Base-by-base conservation (phyloP, 2,113 vertebrate species). In the Narcine bancroftii region DNA sequence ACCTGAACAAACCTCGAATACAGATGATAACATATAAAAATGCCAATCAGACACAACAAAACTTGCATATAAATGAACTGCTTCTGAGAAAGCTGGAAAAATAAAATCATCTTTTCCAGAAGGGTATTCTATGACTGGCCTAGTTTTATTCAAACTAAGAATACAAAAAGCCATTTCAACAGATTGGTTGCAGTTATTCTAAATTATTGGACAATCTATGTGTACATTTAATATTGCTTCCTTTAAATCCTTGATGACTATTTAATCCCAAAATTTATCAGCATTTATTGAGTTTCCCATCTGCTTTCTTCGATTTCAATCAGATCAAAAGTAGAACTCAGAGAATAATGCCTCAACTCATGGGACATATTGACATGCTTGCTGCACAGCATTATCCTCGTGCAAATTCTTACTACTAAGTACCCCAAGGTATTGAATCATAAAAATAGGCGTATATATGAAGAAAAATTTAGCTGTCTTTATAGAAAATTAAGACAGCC, bases 131-230 rank as follows among this genome's bases (percentile, higher is more conserved):
- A n/a, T 33, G 56, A 89, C 39, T 89, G 60, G 56, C 19, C 21
- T 39, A 26, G 6, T 42, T 66, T 89, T 89, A 11, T n/a, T 42
- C 39, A 89, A 56, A 24, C 1, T 65, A 29, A 6, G 2, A 47
- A 83, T n/a, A 83, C 65, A 17, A 65, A 65, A n/a, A 89, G 36
- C 36, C 24, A 19, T 63, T 89, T 89, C 2, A 6, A 89, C 85
- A 89, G 85, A 89, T 89, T 63, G 85, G n/a, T 65, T 89, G 60
- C 85, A 89, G 60, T 36, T 65, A 42, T 65, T 89, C 53, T 65
- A 60, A 65, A 89, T 19, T 15, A 89, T 63, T 89, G 50, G 53
- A 63, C 21, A 89, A 89, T 89, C 56, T 89, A n/a, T 13, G 6
- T 89, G 83, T 42, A n/a, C 56, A 87, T 89, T 63, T 89, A 89